Evolutionary conservation across 2,797 vertebrate genomes (phyloP).

Genomic region (Galago senegalensis): DNA sequence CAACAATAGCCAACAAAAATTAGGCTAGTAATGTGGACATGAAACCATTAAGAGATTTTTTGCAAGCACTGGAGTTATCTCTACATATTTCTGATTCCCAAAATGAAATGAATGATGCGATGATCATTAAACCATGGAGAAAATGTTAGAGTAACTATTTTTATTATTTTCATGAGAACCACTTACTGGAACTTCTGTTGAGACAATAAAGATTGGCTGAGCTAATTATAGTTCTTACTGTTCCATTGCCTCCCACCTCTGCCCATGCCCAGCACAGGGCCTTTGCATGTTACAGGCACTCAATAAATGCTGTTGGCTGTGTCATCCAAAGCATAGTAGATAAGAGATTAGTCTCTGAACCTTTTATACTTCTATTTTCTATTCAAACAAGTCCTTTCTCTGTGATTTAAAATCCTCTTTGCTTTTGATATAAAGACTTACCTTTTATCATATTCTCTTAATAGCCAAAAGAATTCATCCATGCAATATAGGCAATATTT

Average conservation of each 20-base stretch:
- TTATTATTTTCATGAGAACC: slow-evolving; percentile 57
- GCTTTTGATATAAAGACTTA: background rate
- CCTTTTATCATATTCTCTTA: background rate
- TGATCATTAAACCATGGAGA: slow-evolving; percentile 36
- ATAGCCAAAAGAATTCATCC: slow-evolving; percentile 35
- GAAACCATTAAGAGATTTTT: slow-evolving; percentile 65
- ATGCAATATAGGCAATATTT: background rate
- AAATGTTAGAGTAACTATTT: slow-evolving; percentile 45
- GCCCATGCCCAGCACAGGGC: background rate
- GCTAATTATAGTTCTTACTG: background rate
- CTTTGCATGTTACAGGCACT: background rate
- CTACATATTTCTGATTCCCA: slow-evolving; percentile 36
- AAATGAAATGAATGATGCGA: slow-evolving; percentile 69
- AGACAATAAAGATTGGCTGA: slow-evolving; percentile 34
- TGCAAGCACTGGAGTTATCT: slow-evolving; percentile 23
- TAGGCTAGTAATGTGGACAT: slow-evolving; percentile 20
- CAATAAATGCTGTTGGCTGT: background rate
- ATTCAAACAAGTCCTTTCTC: background rate
- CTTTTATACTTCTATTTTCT: slow-evolving; percentile 31
- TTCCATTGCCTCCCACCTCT: background rate
- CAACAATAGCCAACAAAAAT: slow-evolving; percentile 9
- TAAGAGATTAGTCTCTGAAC: background rate
- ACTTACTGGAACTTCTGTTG: background rate
- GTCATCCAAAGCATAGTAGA: background rate
- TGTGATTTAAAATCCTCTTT: slow-evolving; percentile 53